Conservation (phyloP, 2,888 invertebrate genomes). For the Dendrolimus pini region DNA sequence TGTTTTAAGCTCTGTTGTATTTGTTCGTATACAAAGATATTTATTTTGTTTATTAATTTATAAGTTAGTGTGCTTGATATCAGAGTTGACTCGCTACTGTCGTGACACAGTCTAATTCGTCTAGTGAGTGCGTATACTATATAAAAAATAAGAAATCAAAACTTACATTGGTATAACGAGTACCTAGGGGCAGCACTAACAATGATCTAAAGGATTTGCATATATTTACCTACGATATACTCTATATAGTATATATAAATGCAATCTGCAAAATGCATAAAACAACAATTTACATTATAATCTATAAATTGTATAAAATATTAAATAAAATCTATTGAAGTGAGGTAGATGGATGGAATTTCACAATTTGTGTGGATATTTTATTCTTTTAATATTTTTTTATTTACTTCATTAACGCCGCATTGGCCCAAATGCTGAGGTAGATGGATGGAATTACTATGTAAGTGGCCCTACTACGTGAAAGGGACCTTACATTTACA, state of each 20-base stretch:
- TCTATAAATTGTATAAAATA: conserved; percentile 78
- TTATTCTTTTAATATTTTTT: conserved; percentile 30
- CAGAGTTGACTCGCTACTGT: conserved; percentile 43
- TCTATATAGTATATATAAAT: conserved; percentile 74
- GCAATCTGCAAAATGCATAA: conserved; percentile 76
- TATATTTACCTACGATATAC: conserved; percentile 73
- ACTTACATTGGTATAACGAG: conserved; percentile 26
- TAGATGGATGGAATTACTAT: conserved; percentile 78
- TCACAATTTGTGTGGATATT: conserved; percentile 76
- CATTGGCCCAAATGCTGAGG: conserved; percentile 75
- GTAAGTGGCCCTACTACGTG: conserved; percentile 63
- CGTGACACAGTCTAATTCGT: conserved; percentile 48
- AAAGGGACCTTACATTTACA: conserved; percentile 60
- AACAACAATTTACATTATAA: conserved; percentile 67
- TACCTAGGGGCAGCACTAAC: conserved; percentile 66
- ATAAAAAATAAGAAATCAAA: conserved; percentile 26
- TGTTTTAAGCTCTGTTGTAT: conserved; percentile 70
- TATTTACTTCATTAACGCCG: conserved; percentile 34
- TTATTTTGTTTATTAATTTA: conserved; percentile 33
- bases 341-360: conserved; percentile 86
- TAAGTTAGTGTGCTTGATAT: conserved; percentile 54
- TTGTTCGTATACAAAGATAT: conserved; percentile 73
- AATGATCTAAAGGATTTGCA: conserved; percentile 62
- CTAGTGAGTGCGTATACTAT: conserved; percentile 64
- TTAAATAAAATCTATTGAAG: conserved; percentile 78